Percentiles rank a stretch among this genome's conserved stretches.
These are phyloP conservation scores for Blastobasis adustella DNA, from an alignment of 2,888 invertebrate genomes.

Conservation along the genomic window DNA sequence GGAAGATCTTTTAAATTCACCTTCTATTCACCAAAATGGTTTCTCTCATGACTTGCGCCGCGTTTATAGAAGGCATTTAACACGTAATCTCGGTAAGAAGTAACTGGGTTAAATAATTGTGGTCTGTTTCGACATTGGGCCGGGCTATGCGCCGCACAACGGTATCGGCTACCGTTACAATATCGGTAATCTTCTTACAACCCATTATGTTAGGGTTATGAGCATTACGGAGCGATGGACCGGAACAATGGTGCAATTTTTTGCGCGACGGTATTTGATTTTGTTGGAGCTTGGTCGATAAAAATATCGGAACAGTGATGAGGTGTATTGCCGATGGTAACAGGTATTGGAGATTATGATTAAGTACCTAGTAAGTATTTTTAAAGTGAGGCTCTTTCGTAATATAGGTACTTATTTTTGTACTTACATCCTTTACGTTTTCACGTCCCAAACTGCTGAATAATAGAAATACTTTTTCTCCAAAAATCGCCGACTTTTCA, in stretches of 20 bases:
- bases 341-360: no score
- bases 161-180: constrained; percentile 39
- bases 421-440: no score
- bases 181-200: background rate
- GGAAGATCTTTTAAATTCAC: no score
- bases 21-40: no score
- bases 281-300: no score
- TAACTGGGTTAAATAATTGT: constrained; percentile 46
- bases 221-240: background rate
- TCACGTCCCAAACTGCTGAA: no score
- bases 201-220: constrained; percentile 1
- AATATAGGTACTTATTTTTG: background rate
- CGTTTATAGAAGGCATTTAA: background rate
- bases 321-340: no score
- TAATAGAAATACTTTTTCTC: no score
- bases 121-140: constrained; percentile 47
- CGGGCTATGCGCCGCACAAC: constrained; percentile 23
- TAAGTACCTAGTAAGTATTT: no score
- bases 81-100: constrained; percentile 38
- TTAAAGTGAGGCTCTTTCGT: background rate
- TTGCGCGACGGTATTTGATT: no score
- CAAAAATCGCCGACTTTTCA: no score
- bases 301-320: no score
- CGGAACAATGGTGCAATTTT: background rate
- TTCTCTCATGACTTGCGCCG: background rate